Conservation (phyloP, 1,140 invertebrate genomes). For the Meloidogyne floridensis region DNA sequence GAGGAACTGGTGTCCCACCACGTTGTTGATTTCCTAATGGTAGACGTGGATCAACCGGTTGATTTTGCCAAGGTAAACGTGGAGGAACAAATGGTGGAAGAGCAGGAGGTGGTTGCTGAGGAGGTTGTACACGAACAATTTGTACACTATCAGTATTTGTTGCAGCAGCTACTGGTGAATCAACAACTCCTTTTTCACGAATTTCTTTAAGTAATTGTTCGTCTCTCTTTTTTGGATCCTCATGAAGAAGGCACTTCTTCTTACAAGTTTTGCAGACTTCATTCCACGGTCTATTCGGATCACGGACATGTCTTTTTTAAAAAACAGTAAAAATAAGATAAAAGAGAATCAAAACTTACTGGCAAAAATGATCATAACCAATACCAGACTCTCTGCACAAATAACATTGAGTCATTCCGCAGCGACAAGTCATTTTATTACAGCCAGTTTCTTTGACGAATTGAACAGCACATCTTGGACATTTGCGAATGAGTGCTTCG, state of each 20-base stretch:
- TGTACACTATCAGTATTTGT: neutral
- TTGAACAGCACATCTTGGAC: slow-evolving; percentile 71
- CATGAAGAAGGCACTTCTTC: slow-evolving; percentile 37
- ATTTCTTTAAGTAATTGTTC: slow-evolving; percentile 32
- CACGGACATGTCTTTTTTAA: slow-evolving; percentile 33
- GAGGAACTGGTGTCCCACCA: neutral
- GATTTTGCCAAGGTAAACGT: neutral
- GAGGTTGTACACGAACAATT: neutral
- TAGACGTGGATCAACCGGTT: neutral
- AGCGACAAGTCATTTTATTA: slow-evolving; percentile 75
- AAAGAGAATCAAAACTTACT: slow-evolving; percentile 6
- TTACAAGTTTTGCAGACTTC: slow-evolving; percentile 28
- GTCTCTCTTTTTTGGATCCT: slow-evolving; percentile 36
- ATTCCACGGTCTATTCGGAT: neutral
- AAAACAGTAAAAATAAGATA: neutral
- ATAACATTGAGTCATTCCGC: slow-evolving; percentile 69
- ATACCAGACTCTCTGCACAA: slow-evolving; percentile 61
- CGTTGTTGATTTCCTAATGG: too few species aligned
- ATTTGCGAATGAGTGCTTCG: slow-evolving; percentile 67
- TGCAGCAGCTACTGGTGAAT: neutral
- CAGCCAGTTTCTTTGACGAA: slow-evolving; percentile 75
- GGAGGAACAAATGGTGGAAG: neutral
- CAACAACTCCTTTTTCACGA: slow-evolving; percentile 11
- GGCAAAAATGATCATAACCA: slow-evolving; percentile 70
- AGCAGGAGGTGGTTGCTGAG: neutral